phyloP scores from a whole-genome alignment of 2,888 invertebrate genomes.

The Andrena flavipes region DNA sequence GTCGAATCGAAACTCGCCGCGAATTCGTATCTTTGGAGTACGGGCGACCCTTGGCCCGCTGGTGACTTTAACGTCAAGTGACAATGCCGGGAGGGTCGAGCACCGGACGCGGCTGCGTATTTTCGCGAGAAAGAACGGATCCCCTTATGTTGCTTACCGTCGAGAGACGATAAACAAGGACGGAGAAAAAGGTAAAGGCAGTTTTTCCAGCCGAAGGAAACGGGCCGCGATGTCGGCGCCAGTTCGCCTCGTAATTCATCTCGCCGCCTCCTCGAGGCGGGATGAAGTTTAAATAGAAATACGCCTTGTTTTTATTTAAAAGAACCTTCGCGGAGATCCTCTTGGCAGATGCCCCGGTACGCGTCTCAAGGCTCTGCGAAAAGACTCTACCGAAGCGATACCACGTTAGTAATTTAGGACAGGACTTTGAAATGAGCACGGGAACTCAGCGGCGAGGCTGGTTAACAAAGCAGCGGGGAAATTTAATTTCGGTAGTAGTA shows the following conservation, averaged over 20 bases:
- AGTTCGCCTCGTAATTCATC: conserved; percentile 65
- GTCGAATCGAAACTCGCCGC: conserved; percentile 31
- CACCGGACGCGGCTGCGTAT: conserved; percentile 8
- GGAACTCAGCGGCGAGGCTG: conserved; percentile 1
- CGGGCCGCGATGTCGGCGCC: conserved; percentile 46
- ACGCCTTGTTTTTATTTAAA: conserved; percentile 2
- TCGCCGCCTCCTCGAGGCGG: conserved; percentile 36
- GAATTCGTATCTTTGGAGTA: conserved; percentile 22
- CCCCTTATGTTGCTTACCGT: conserved; percentile 33
- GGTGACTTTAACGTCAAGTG: conserved; percentile 24
- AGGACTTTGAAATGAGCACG: neutral
- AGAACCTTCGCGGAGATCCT: neutral
- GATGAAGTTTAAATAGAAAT: conserved; percentile 18
- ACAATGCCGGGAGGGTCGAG: conserved; percentile 20
- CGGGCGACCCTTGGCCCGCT: neutral
- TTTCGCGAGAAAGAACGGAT: conserved; percentile 21
- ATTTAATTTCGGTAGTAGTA: conserved; percentile 43
- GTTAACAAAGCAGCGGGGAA: conserved; percentile 26
- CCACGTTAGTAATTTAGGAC: conserved; percentile 1
- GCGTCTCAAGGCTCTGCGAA: neutral
- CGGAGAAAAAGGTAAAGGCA: conserved; percentile 10
- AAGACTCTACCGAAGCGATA: neutral
- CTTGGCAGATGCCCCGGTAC: neutral
- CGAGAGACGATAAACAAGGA: conserved; percentile 33
- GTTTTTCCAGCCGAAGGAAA: conserved; percentile 37